A percentile compares a stretch with the other conserved stretches of the same genome.
phyloP scores from a whole-genome alignment of 2,797 vertebrate genomes.

The Gymnothorax javanicus region DNA sequence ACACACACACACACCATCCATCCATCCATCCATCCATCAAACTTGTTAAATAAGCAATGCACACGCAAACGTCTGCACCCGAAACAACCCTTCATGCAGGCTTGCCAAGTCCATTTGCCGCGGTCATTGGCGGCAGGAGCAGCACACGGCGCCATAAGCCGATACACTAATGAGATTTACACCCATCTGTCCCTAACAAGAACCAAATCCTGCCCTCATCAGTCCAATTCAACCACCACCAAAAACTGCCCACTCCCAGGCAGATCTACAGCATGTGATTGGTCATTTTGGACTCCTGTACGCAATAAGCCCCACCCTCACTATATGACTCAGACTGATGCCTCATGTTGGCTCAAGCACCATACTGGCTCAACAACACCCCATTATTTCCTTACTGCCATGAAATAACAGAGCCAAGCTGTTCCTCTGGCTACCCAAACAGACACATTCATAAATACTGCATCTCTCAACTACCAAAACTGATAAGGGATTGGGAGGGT shows the following conservation, averaged over 20 bases:
- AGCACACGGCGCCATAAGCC: conserved; percentile 37
- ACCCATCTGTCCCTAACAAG: conserved; percentile 57
- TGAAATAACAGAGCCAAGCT: no score
- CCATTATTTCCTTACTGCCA: no score
- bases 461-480: no score
- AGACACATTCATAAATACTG: no score
- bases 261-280: neutral
- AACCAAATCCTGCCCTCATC: neutral
- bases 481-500: no score
- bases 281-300: neutral
- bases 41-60: no score
- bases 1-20: no score
- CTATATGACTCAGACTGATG: neutral
- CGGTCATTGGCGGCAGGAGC: neutral
- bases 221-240: no score
- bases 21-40: no score
- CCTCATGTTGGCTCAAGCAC: no score
- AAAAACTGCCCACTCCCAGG: neutral
- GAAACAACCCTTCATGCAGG: neutral
- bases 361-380: no score
- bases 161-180: conserved; percentile 63
- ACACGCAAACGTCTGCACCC: neutral
- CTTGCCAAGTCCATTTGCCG: neutral
- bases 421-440: no score
- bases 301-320: neutral